Base-by-base conservation (phyloP, 2,888 invertebrate species). In the Agrochola macilenta region DNA sequence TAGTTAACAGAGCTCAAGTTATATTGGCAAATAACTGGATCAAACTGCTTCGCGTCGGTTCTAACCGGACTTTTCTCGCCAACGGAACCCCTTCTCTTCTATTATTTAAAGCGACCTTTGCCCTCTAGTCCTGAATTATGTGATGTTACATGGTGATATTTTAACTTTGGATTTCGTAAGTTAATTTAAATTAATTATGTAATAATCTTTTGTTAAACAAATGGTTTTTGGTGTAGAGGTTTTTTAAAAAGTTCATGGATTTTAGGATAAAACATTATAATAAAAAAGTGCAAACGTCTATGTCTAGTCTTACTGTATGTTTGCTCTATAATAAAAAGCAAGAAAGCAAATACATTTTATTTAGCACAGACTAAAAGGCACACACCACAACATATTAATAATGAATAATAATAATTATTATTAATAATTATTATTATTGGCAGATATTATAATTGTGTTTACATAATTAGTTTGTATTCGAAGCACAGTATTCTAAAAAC, bases 21-120 rank as follows among this genome's bases (percentile, higher is more conserved):
- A 89, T 69, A 54, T 75, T 89, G 88, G 91, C n/a, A 46, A 64
- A 73, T 73, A 83, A 85, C 86, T 83, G 84, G 89, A 89, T 89
- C 88, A 89, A 87, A 88, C 87, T 83, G 86, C 87, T 88, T 87
- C 77, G 76, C 72, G 84, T 82, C 82, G 85, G 90, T 86, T 89
- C 87, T 74, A 69, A 77, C 84, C 86, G 88, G 90, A 92, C 90
- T 91, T 90, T 90, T 90, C 92, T 89, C 90, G 88, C 90, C 86
- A 76, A 88, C 87, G 83, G 88, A 84, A 90, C 90, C 92, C 92
- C 91, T 88, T 83, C 83, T 78, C 83, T 79, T 89, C 81, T 88
- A 89, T 88, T 88, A 92, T 92, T 91, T 89, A 91, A 90, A 88
- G 87, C 87, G 88, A 90, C 89, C 91, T 89, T 84, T 83, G 85